Conservation (phyloP, 2,888 invertebrate genomes). For the Tinea semifulvella region DNA sequence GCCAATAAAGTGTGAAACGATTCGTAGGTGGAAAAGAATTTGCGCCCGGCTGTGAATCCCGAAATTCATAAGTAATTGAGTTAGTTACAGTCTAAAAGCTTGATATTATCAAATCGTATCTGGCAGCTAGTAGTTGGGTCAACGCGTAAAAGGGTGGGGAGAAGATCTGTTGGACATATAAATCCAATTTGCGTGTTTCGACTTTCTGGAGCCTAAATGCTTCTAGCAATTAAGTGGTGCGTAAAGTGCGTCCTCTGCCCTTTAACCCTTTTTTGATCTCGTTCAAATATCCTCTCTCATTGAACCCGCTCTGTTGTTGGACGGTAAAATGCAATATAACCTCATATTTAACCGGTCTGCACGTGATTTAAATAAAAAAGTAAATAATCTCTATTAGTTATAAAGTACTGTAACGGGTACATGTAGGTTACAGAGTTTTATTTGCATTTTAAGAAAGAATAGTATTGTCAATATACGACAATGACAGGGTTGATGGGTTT, state of each 20-base stretch:
- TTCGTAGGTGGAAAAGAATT: slow-evolving; percentile 9
- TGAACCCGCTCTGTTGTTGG: too few relatives aligned
- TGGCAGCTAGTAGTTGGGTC: slow-evolving; percentile 12
- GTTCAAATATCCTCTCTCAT: slow-evolving; percentile 29
- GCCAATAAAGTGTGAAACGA: slow-evolving; percentile 6
- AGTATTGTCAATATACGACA: too few relatives aligned
- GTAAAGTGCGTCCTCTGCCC: slow-evolving; percentile 48
- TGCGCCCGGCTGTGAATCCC: slow-evolving; percentile 17
- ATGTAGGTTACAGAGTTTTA: too few relatives aligned
- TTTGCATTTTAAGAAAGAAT: too few relatives aligned
- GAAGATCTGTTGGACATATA: slow-evolving; percentile 32
- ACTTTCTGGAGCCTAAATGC: slow-evolving; percentile 40
- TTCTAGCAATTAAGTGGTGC: slow-evolving; percentile 58
- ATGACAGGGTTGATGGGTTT: too few relatives aligned
- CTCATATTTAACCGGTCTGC: too few relatives aligned
- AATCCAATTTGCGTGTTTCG: slow-evolving; percentile 60
- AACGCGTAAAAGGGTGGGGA: slow-evolving; percentile 14
- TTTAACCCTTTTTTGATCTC: slow-evolving; percentile 35
- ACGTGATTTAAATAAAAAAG: too few relatives aligned
- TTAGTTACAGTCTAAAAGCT: slow-evolving; percentile 38
- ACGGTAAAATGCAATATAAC: too few relatives aligned
- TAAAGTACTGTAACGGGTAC: too few relatives aligned
- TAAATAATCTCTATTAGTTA: too few relatives aligned
- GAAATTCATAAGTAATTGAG: slow-evolving; percentile 52
- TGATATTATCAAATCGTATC: slow-evolving; percentile 46